phyloP scores from a whole-genome alignment of 2,797 vertebrate species.

The Dicrostonyx torquatus region DNA sequence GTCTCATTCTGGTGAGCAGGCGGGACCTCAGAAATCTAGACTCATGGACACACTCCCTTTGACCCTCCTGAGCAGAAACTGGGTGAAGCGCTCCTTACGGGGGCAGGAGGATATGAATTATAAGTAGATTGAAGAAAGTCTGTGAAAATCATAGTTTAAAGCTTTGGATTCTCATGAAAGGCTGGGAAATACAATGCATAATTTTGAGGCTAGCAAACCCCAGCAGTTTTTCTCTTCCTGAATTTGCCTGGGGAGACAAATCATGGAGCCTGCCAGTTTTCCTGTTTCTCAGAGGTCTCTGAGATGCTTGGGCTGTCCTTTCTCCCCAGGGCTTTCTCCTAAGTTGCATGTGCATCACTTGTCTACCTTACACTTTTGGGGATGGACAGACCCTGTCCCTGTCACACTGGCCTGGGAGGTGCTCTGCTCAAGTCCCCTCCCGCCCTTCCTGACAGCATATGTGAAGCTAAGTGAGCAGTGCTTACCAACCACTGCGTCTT shows the following conservation, averaged over 20 bases:
- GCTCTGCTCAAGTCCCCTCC: not conserved
- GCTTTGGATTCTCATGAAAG: conserved; percentile 29
- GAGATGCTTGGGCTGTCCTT: not conserved
- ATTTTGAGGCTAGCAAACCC: not conserved
- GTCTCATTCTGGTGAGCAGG: not conserved
- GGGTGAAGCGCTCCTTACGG: not conserved
- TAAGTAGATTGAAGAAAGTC: not conserved
- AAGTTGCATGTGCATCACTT: not conserved
- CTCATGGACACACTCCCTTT: not conserved
- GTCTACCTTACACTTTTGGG: not conserved
- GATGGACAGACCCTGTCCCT: not conserved
- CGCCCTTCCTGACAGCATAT: not conserved
- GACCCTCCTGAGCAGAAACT: not conserved
- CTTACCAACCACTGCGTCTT: not conserved
- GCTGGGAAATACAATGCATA: not conserved
- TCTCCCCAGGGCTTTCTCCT: not conserved
- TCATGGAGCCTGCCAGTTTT: not conserved
- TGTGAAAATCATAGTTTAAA: not conserved
- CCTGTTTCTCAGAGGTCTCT: not conserved
- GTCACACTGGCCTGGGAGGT: not conserved
- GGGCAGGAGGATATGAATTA: not conserved
- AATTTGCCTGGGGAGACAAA: not conserved
- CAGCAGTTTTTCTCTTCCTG: not conserved
- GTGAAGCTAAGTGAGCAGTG: not conserved
- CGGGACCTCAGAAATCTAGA: not conserved